Evolutionary conservation across 2,888 invertebrate genomes (phyloP), one percentile per base, ranked within the genome.

Genomic region (Drosophila seclusa): DNA sequence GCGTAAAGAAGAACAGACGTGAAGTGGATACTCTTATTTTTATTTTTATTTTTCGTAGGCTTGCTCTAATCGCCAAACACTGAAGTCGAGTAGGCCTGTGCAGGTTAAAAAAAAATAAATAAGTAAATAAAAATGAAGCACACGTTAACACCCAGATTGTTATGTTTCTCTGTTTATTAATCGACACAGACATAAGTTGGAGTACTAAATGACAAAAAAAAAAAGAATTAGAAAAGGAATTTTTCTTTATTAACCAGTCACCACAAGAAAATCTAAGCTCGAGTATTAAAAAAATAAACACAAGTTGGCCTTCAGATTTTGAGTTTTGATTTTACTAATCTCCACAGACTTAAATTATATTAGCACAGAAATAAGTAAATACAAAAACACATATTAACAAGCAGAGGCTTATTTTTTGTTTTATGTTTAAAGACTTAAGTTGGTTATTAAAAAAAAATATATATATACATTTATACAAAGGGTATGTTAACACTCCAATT

Each of bases 31-130:
- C 49, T 49, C 40, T 49, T 53, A 49, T 49, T 65, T 53, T 34
- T 29, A 24, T 40, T 52, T 49, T 32, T 13, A 40, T 36, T 4
- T 40, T n/a, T n/a, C 24, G 2, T 24, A 24, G 24, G 4, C 11
- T 40, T 11, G 11, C n/a, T 40, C 16, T 34, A 58, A 54, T 62
- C 21, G 49, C 59, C 68, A 58, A 73, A 97, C 97, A 92, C 94
- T 95, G 58, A 10, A n/a, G n/a, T n/a, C 10, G 38, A 38, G 1
- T 8, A 18, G 38, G 8, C 38, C 38, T 18, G 4, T 40, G 40
- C 40, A n/a, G 11, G n/a, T 10, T 40, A n/a, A 10, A 4, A n/a
- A n/a, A 4, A 40, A 40, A 40, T n/a, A 32, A 10, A 1, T 10
- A n/a, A n/a, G 10, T 8, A n/a, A 10, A 4, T 40, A 10, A 4